Evolutionary conservation across 2,113 vertebrate species (phyloP), one percentile per base, ranked within the genome.

Genomic region (Hippocampus zosterae): DNA sequence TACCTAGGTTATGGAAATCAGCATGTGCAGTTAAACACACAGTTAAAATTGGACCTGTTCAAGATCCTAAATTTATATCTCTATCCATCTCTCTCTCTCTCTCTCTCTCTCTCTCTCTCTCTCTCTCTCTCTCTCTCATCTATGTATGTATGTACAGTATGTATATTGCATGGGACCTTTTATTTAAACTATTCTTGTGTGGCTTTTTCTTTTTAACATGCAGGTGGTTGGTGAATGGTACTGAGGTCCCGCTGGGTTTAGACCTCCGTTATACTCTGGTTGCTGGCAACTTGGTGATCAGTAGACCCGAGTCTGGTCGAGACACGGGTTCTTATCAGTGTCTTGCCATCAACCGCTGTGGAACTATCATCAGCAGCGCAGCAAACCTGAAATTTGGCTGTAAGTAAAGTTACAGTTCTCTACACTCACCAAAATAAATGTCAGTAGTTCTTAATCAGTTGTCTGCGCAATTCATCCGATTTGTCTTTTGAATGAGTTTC

Each of bases 181-280:
- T n/a, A n/a, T 48, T 9, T n/a, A n/a, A n/a, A n/a, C 21, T 64
- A 16, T 7, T 60, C 27, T 33, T 44, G 21, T 41, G 25, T 15
- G 40, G 27, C 57, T 52, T 55, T 64, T 71, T 76, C 3, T 74
- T 37, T 67, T 63, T 69, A 11, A 46, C 18, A 1, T 41, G 13
- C 90, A 98, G 96, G 81, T 98, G 96, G 96, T 95, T 94, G 72
- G 91, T 97, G 88, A 99, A 99, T 0, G 97, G 97, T 62, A 96
- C 95, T 0, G 93, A 96, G 29, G 88, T 99, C 12, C 92, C 85
- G 37, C 79, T 95, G 73, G 93, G 90, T 69, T 90, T 92, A 1
- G 93, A 95, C 2, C 89, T 92, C 12, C 94, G 91, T 3, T 95
- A 96, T 86, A 88, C 90, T 37, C 83, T 98, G 80, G 93, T 98